These are phyloP conservation scores for Brachionus plicatilis DNA, from an alignment of 1,140 invertebrate species.

Conservation along the genomic window DNA sequence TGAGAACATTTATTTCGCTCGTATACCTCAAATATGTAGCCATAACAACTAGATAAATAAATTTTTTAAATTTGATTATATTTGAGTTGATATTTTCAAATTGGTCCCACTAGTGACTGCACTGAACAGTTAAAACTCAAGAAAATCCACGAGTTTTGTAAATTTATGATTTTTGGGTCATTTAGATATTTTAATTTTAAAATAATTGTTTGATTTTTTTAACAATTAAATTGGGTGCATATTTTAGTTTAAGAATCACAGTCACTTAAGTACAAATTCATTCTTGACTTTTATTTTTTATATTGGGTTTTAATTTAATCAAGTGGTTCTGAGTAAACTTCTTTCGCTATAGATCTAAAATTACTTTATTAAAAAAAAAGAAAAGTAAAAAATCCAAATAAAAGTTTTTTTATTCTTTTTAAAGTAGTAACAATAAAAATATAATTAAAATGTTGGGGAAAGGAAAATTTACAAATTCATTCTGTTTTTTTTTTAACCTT, in stretches of 20 bases:
- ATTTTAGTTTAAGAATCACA: no score
- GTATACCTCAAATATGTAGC: slow-evolving; percentile 3
- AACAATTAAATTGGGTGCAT: not conserved
- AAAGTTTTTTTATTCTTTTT: no score
- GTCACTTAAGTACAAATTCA: no score
- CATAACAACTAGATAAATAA: slow-evolving; percentile 30
- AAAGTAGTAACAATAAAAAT: no score
- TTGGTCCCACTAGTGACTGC: not conserved
- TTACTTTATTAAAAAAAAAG: no score
- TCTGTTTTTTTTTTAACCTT: no score
- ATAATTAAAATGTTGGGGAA: no score
- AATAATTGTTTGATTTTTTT: not conserved
- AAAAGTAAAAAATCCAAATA: no score
- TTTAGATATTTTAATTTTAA: not conserved
- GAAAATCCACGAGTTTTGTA: not conserved
- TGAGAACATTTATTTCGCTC: not conserved
- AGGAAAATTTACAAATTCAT: no score
- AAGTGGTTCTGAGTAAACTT: not conserved
- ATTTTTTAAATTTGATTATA: not conserved
- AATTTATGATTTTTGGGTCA: not conserved
- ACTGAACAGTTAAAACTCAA: not conserved
- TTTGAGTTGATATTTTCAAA: not conserved
- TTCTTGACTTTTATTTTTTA: no score
- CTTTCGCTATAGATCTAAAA: no score
- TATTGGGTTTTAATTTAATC: not conserved